Evolutionary conservation across 2,113 vertebrate species (phyloP), one percentile per base, ranked within the genome.

Genomic region (Noctilio leporinus): DNA sequence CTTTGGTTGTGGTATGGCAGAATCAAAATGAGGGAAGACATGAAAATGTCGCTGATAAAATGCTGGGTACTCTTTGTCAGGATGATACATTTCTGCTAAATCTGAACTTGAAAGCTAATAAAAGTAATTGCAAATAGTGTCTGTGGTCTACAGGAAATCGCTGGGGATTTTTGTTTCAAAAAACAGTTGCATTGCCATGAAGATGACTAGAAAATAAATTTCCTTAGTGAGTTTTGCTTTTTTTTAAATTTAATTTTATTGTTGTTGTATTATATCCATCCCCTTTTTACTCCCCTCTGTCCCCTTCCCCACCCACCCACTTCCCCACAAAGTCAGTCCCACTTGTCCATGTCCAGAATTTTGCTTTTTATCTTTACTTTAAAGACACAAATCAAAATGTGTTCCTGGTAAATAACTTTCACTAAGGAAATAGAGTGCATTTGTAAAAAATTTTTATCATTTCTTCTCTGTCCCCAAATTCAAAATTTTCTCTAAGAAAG

Each of bases 301-400:
- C n/a, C n/a, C n/a, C n/a, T n/a, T n/a, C n/a, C n/a, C n/a, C n/a
- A n/a, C n/a, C n/a, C n/a, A n/a, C n/a, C n/a, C n/a, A n/a, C n/a
- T n/a, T n/a, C n/a, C n/a, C n/a, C n/a, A n/a, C n/a, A n/a, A n/a
- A n/a, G n/a, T n/a, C n/a, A n/a, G n/a, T n/a, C n/a, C n/a, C n/a
- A n/a, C n/a, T n/a, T n/a, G n/a, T n/a, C n/a, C n/a, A n/a, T n/a
- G n/a, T n/a, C n/a, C n/a, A n/a, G 33, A 91, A 22, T 87, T 95
- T 76, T 77, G 11, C 38, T 69, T 94, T 90, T 93, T 76, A 76
- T 82, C 15, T 85, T 96, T 40, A 87, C n/a, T 69, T 87, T 83
- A 84, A 91, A 49, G 20, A 88, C 40, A 26, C 53, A 89, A 76
- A 88, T 72, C 53, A 93, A 91, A 55, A 92, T 49, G 35, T 89